Evolutionary conservation across 2,113 vertebrate species (phyloP).

Genomic region (human (Homo sapiens)): DNA sequence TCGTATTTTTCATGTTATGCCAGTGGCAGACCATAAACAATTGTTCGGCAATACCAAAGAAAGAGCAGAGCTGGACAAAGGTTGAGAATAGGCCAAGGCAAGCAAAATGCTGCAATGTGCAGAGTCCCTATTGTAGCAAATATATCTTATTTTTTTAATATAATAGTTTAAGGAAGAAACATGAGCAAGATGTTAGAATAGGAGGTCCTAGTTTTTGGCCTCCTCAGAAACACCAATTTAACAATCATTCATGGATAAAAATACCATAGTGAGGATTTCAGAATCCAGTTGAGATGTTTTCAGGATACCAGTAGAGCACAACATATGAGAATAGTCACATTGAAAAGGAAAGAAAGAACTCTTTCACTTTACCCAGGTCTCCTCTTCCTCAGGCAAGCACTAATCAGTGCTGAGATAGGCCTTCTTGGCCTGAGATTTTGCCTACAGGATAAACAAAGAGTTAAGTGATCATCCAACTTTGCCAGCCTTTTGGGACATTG

Average conservation of each 20-base stretch:
- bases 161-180: not conserved
- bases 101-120: not conserved
- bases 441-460: not conserved
- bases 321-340: too few relatives aligned
- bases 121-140: not conserved
- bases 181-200: not conserved
- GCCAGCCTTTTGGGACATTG: not conserved
- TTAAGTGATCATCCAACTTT: not conserved
- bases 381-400: not conserved
- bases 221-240: not conserved
- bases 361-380: not conserved
- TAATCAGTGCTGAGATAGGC: not conserved
- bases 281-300: not conserved
- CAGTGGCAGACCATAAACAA: not conserved
- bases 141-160: not conserved
- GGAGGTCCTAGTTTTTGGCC: too few relatives aligned
- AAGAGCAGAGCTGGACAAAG: not conserved
- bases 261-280: not conserved
- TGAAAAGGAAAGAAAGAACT: not conserved
- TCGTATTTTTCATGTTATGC: not conserved
- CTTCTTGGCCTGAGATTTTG: not conserved
- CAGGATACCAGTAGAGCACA: not conserved
- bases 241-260: not conserved
- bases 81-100: not conserved
- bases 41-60: not conserved